Base-by-base conservation (phyloP, 1,140 invertebrate species). In the Venturia canescens region DNA sequence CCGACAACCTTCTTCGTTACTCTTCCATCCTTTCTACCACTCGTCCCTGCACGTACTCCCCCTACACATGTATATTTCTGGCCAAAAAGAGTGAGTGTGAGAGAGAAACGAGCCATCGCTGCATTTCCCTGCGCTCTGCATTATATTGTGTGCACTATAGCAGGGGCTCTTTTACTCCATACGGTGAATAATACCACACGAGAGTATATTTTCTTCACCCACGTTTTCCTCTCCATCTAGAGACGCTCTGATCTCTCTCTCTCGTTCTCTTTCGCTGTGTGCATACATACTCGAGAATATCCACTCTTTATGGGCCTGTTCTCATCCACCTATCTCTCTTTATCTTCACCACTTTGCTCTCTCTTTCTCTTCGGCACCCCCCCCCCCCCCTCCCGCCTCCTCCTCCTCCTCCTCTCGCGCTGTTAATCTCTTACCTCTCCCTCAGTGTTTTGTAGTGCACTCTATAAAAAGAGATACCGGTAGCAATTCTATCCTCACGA, bases 371-470 rank as follows among this genome's bases (percentile, higher is more conserved):
- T n/a, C n/a, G n/a, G n/a, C n/a, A n/a, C n/a, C n/a, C n/a, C n/a
- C n/a, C n/a, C n/a, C n/a, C n/a, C n/a, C n/a, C n/a, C n/a, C n/a
- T 63, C 57, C 70, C 69, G 44, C 29, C 44, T 27, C n/a, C 16
- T 27, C 72, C 44, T 66, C 53, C 11, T 66, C 1, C 57, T 29
- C 77, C 67, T 84, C 23, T 34, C 11, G 53, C 23, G 3, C 23
- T 57, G 38, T 31, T 72, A 48, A 26, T 72, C 34, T 72, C 70
- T 72, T 50, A n/a, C 53, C 21, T 57, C 53, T 57, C 18, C 21
- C 21, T 74, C 70, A 66, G 69, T 78, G 44, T 67, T 70, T 70
- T 76, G 29, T 74, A 76, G 79, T 38, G 70, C 79, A 67, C 29
- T 78, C 74, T 63, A 63, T 63, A 63, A 63, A 63, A 63, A 63